Evolutionary conservation across 2,113 vertebrate species (phyloP).

Genomic region (Toxostoma redivivum): DNA sequence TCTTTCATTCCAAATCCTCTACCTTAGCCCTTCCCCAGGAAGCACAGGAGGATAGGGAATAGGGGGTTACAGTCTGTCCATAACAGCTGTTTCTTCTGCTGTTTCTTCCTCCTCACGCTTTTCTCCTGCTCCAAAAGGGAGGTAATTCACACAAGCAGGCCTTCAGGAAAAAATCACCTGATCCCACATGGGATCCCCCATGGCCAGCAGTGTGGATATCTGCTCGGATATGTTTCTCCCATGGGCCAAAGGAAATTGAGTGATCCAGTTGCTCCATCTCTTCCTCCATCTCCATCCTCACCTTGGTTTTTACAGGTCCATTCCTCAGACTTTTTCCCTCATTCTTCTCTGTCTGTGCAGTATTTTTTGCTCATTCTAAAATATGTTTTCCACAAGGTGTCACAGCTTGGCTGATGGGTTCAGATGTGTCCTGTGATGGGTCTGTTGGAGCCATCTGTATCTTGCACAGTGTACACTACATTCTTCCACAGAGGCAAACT

Average conservation of each 20-base stretch:
- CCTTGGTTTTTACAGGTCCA: background rate
- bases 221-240: background rate
- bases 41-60: accelerated
- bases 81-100: background rate
- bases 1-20: background rate
- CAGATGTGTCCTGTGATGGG: background rate
- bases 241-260: background rate
- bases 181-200: background rate
- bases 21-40: background rate
- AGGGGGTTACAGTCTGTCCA: accelerated
- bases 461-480: accelerated
- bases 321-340: background rate
- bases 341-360: background rate
- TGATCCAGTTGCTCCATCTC: background rate
- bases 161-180: background rate
- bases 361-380: background rate
- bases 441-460: background rate
- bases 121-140: background rate
- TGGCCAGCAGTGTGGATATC: background rate
- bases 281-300: background rate
- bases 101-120: background rate
- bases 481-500: background rate
- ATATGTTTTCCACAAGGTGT: background rate
- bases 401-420: background rate
- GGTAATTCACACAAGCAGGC: background rate